Base-by-base conservation (phyloP, 2,888 invertebrate genomes). In the Tortricodes alternella region DNA sequence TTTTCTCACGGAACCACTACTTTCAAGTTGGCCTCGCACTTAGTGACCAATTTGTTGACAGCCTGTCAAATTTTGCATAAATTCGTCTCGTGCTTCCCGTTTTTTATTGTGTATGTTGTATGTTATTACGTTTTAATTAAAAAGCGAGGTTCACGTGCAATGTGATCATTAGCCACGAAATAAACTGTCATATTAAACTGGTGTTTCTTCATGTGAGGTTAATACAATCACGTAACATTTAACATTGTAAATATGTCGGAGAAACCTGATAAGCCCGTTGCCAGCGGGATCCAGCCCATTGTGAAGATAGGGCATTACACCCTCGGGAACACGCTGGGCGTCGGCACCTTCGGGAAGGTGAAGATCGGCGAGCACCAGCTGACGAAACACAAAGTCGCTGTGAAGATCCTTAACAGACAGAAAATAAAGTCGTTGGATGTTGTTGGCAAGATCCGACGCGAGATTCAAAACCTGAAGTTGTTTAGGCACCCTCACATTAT, bases 401-500 rank as follows among this genome's bases (percentile, higher is more conserved):
- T 99, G 0, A 99, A 99, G 87, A 99, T 99, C 65, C 90, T 99
- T 38, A 99, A 99, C 83, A 93, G 99, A 34, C 98, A 99, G 78
- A 99, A 99, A 89, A 99, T 99, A 62, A 99, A 99, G 84, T 98
- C 97, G 68, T 92, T 99, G 9, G 99, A 99, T 94, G 99, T 99
- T 3, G 99, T 99, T 19, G 98, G 99, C 1, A 99, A 99, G 90
- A 99, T 99, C 68, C 93, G 98, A 58, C 92, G 99, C 51, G 99
- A 99, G 89, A 99, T 99, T 74, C 99, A 99, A 85, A 99, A 99
- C 90, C 93, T 99, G 27, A 99, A 99, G 79, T 92, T 99, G n/a
- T 99, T 99, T 78, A 93, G 99, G 65, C 99, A 99, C 92, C 99
- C 99, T 3, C 99, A 99, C 83, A 99, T 99, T 68, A 99, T 99